These are phyloP conservation scores for Gymnoscelis rufifasciata DNA, from an alignment of 2,888 invertebrate genomes.

Conservation along the genomic window DNA sequence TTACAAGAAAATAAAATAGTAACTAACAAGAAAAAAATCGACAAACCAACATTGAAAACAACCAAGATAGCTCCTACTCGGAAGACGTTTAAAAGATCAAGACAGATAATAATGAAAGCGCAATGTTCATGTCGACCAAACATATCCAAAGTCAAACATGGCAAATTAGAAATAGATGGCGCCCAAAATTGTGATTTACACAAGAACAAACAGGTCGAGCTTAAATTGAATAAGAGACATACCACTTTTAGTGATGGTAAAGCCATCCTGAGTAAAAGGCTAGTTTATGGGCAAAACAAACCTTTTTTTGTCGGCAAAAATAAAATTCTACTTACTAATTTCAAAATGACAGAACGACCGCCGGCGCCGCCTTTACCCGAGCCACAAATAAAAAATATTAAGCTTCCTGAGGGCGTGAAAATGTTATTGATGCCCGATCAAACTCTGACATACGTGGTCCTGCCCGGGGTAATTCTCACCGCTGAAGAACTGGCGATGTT, in stretches of 20 bases:
- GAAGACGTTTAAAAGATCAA: too few relatives aligned
- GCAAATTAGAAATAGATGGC: constrained; percentile 32
- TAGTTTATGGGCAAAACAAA: constrained; percentile 28
- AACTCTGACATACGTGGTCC: constrained; percentile 23
- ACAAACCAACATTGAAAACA: too few relatives aligned
- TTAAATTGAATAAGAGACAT: not conserved
- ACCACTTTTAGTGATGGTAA: constrained; percentile 24
- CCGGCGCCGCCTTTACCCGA: constrained; percentile 1
- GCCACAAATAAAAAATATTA: constrained; percentile 2
- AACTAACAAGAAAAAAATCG: too few relatives aligned
- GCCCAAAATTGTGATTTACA: constrained; percentile 20
- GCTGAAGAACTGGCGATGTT: constrained; percentile 14
- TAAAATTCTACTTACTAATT: constrained; percentile 61
- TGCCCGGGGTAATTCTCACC: constrained; percentile 19
- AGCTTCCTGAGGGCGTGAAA: constrained; percentile 37
- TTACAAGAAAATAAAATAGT: too few relatives aligned
- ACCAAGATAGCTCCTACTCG: too few relatives aligned
- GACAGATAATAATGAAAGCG: not conserved
- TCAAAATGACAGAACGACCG: constrained; percentile 24
- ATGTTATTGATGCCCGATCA: constrained; percentile 37
- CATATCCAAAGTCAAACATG: constrained; percentile 14
- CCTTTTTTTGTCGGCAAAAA: constrained; percentile 57
- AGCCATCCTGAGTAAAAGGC: constrained; percentile 36
- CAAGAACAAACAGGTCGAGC: constrained; percentile 1
- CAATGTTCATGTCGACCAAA: constrained; percentile 22